Conservation (phyloP, 1,140 invertebrate species). For the Diorhabda elongata region DNA sequence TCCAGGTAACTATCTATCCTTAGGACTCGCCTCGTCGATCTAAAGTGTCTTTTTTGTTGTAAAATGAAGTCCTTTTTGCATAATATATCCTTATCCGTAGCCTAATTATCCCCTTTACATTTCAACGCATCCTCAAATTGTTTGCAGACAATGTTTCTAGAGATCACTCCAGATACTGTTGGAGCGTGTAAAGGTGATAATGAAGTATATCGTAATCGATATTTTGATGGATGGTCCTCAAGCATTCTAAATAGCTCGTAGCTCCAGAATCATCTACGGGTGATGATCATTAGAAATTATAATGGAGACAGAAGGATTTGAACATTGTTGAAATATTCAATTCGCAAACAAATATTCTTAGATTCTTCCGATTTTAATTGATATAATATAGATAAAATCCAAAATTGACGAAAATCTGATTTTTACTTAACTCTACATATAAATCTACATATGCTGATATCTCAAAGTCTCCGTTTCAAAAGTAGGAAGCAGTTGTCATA, state of each 20-base stretch:
- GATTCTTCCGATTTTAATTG: too few relatives aligned
- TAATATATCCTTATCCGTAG: not conserved
- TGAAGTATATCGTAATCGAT: not conserved
- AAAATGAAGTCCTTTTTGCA: not conserved
- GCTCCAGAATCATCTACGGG: not conserved
- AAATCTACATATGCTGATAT: too few relatives aligned
- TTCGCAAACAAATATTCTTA: too few relatives aligned
- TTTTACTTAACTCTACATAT: too few relatives aligned
- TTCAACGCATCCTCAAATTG: not conserved
- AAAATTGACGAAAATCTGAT: too few relatives aligned
- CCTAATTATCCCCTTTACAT: not conserved
- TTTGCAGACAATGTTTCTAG: not conserved
- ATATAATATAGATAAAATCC: too few relatives aligned
- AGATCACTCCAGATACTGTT: not conserved
- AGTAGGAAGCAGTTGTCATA: too few relatives aligned
- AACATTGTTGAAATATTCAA: too few relatives aligned
- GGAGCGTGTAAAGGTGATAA: not conserved
- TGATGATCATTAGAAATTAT: not conserved
- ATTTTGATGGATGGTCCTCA: not conserved
- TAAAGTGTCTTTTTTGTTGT: not conserved
- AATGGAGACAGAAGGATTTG: not conserved
- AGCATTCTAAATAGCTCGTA: constrained; percentile 1
- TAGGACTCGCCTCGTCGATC: not conserved
- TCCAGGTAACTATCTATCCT: constrained; percentile 1
- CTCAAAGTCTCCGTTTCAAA: too few relatives aligned